Percentiles rank a stretch among this genome's conserved stretches.
These are phyloP conservation scores for Meteorus colon DNA, from an alignment of 2,888 invertebrate genomes.

Conservation along the genomic window DNA sequence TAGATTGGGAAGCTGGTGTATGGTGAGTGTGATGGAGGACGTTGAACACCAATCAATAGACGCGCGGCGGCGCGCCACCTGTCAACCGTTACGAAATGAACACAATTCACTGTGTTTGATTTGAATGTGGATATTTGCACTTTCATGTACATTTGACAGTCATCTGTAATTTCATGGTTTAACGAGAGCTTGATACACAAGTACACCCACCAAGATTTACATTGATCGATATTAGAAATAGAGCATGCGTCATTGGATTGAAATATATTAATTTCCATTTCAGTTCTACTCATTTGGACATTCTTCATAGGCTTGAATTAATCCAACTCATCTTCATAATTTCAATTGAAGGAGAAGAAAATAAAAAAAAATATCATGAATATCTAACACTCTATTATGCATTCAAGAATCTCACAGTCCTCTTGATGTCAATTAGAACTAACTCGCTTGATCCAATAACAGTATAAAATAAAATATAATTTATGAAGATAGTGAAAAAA, in stretches of 20 bases:
- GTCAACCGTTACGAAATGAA: constrained; percentile 62
- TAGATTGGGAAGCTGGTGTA: constrained; percentile 24
- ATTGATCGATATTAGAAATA: neutral
- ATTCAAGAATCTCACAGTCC: neutral
- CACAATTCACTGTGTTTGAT: constrained; percentile 47
- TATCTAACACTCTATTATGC: neutral
- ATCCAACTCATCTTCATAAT: neutral
- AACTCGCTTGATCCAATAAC: neutral
- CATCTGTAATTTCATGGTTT: constrained; percentile 7
- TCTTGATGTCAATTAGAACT: neutral
- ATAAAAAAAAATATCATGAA: neutral
- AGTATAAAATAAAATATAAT: neutral
- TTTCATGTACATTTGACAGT: constrained; percentile 26
- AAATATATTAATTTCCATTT: neutral
- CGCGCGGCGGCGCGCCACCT: constrained; percentile 65
- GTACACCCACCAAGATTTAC: neutral
- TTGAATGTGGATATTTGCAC: constrained; percentile 31
- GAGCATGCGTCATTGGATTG: neutral
- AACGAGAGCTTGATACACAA: neutral
- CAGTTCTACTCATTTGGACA: neutral
- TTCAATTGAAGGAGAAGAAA: neutral
- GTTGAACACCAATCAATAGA: constrained; percentile 65
- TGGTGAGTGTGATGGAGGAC: constrained; percentile 49
- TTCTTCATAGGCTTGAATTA: neutral
- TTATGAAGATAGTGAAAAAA: neutral